Conservation (phyloP, 1,140 invertebrate species). For the Mamestra configurata region DNA sequence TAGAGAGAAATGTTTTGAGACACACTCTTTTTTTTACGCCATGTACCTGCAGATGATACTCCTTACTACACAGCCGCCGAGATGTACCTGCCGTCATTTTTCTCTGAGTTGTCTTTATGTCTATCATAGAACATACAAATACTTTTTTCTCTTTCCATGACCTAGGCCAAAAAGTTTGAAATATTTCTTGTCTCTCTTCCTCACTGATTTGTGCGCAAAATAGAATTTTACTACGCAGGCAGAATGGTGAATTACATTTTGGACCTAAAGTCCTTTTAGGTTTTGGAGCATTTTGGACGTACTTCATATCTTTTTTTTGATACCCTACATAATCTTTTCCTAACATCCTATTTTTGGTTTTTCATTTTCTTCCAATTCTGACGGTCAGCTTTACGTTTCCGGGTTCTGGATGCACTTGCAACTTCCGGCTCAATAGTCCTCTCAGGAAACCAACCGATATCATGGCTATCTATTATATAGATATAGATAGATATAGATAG, state of each 20-base stretch:
- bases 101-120: not conserved
- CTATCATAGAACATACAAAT: not conserved
- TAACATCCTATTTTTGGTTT: slow-evolving; percentile 56
- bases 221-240: slow-evolving; percentile 42
- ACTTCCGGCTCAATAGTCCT: slow-evolving; percentile 52
- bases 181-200: not conserved
- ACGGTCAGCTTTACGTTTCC: slow-evolving; percentile 54
- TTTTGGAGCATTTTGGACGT: slow-evolving; percentile 44
- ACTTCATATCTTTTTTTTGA: slow-evolving; percentile 43
- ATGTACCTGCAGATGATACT: not conserved
- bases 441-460: slow-evolving; percentile 53
- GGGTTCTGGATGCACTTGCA: slow-evolving; percentile 48
- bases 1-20: not conserved
- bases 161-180: not conserved
- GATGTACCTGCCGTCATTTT: not conserved
- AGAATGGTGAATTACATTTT: slow-evolving; percentile 50
- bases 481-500: too few relatives aligned
- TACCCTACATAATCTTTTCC: slow-evolving; percentile 53
- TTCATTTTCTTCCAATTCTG: slow-evolving; percentile 45
- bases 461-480: too few relatives aligned
- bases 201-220: not conserved
- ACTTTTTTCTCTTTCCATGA: not conserved
- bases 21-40: not conserved
- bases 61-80: not conserved
- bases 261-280: slow-evolving; percentile 49